phyloP scores from a whole-genome alignment of 2,888 invertebrate species.

The Acronicta leporina region DNA sequence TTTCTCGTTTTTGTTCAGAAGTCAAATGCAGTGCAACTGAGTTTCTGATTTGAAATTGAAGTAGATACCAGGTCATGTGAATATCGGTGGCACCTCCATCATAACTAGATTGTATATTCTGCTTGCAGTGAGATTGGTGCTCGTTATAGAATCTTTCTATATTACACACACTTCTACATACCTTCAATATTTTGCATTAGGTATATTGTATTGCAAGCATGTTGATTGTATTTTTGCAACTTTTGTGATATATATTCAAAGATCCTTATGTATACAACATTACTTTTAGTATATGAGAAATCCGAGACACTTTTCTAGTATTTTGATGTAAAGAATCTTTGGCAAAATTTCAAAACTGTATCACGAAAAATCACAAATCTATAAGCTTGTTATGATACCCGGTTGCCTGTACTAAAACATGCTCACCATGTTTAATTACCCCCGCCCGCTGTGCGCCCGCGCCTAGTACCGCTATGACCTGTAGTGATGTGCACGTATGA shows the following conservation, averaged over 20 bases:
- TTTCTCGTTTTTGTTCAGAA: slow-evolving; percentile 18
- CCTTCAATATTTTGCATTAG: not conserved
- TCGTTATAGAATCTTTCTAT: slow-evolving; percentile 3
- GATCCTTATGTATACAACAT: too few relatives aligned
- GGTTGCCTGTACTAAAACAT: too few relatives aligned
- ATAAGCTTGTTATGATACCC: too few relatives aligned
- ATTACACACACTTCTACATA: slow-evolving; percentile 14
- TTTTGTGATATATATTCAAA: not conserved
- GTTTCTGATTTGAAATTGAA: slow-evolving; percentile 14
- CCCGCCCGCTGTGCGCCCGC: too few relatives aligned
- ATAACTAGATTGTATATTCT: slow-evolving; percentile 4
- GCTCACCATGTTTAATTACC: too few relatives aligned
- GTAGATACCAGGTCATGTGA: slow-evolving; percentile 11
- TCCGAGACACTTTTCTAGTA: too few relatives aligned
- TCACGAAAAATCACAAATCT: too few relatives aligned
- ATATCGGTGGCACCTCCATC: slow-evolving; percentile 7
- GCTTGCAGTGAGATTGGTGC: not conserved
- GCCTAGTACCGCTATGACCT: too few relatives aligned
- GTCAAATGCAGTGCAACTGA: slow-evolving; percentile 8
- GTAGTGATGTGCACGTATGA: too few relatives aligned
- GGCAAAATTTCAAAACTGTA: too few relatives aligned
- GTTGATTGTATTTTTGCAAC: slow-evolving; percentile 8
- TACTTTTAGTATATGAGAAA: too few relatives aligned
- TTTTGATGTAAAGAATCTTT: too few relatives aligned
- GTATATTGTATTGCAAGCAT: slow-evolving; percentile 14